A percentile compares a stretch with the other conserved stretches of the same genome.
Evolutionary conservation across 2,797 vertebrate species (phyloP).

Genomic region (Melopsittacus undulatus): DNA sequence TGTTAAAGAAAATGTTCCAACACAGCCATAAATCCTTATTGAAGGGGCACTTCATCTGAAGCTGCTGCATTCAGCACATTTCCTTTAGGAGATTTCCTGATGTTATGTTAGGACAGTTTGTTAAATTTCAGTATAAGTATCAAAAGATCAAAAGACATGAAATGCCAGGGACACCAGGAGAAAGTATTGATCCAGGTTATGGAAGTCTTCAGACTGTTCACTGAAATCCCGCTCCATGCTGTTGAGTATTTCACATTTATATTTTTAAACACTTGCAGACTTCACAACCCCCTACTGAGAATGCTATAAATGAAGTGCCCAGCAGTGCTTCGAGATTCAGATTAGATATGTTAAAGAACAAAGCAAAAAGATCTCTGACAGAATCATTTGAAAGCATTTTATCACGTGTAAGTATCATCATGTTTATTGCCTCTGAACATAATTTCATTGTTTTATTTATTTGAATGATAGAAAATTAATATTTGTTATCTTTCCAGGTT

Average conservation of each 20-base stretch:
- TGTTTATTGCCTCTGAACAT: background rate
- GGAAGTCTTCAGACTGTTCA: background rate
- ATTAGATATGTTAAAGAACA: constrained; percentile 90
- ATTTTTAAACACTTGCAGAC: constrained; percentile 47
- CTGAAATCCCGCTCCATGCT: background rate
- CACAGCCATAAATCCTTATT: background rate
- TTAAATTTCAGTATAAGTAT: background rate
- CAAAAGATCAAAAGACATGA: background rate
- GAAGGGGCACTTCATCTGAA: background rate
- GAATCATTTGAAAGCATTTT: constrained; percentile 92
- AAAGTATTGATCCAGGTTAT: background rate
- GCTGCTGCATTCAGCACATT: background rate
- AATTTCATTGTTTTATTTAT: background rate
- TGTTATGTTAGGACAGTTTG: background rate
- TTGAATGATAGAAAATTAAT: background rate
- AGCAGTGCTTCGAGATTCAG: constrained; percentile 84
- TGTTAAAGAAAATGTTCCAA: background rate
- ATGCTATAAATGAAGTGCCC: constrained; percentile 74
- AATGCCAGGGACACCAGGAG: background rate
- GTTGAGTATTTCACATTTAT: background rate
- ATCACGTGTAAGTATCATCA: constrained; percentile 74
- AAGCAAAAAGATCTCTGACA: constrained; percentile 92
- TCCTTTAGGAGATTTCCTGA: background rate
- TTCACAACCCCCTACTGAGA: constrained; percentile 66
- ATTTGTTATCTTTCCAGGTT: background rate